Evolutionary conservation across 35 echinoderm and acorn worm genomes (phyloP), one percentile per base, ranked within the genome.

Genomic region (Stichopus chloronotus): DNA sequence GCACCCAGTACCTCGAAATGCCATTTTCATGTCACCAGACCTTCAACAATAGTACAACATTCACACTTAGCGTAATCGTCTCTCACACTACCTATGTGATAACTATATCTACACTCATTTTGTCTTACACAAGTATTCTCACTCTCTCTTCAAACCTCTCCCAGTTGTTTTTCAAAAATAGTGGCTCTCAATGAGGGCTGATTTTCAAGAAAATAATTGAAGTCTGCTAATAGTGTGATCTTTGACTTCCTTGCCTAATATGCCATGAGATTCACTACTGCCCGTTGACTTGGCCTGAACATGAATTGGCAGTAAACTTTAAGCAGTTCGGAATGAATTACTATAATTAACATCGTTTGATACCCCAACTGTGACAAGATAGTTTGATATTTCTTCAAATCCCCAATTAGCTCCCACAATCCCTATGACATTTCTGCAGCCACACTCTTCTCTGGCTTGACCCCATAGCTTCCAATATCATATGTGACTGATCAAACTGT

Each of bases 301-400:
- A 59, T 92, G 72, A 56, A 78, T 78, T 30, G 90, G 90, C 9
- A 92, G 53, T 5, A 92, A 8, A 23, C 79, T 78, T 92, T 92
- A 76, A 9, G 80, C 90, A 43, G 30, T 0, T 0, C 30, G 30
- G 30, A 43, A 43, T 43, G 30, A 43, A 43, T 43, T 43, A 43
- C 30, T 43, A 43, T 43, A 43, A 43, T 43, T 43, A 43, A 43
- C n/a, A 30, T 92, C 78, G 58, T 92, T 82, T 80, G 13, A 84
- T 92, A 92, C 53, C 91, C 91, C 23, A 92, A 68, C 54, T 92
- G 83, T 21, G 91, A 83, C 57, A 92, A 19, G 9, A 79, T 84
- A 60, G 84, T 82, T 63, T 92, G 22, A 59, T 79, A 83, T 84
- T 92, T 92, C 52, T 92, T 92, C 56, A 92, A 19, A 23, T 78